phyloP scores from a whole-genome alignment of 1,140 invertebrate species.

The Ceratina calcarata region DNA sequence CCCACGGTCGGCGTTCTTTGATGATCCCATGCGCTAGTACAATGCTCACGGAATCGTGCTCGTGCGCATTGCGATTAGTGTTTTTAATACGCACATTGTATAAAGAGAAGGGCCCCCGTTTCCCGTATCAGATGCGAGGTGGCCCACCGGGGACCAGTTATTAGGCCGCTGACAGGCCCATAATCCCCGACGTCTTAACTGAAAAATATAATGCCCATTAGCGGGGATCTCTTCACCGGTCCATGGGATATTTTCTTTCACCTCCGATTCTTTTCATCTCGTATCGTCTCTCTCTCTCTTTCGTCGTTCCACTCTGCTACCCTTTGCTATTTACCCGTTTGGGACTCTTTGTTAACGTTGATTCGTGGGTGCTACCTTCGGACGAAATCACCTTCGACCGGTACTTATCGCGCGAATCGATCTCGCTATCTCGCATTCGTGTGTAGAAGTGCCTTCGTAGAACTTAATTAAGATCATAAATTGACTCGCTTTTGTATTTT shows the following conservation, averaged over 20 bases:
- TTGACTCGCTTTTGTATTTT: background rate
- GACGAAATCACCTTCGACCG: constrained; percentile 9
- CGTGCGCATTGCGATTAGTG: constrained; percentile 71
- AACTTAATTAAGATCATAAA: background rate
- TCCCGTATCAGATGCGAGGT: constrained; percentile 68
- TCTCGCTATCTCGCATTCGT: background rate
- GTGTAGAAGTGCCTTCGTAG: background rate
- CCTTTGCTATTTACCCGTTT: background rate
- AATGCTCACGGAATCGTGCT: constrained; percentile 53
- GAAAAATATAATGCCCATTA: constrained; percentile 75
- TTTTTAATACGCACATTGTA: constrained; percentile 74
- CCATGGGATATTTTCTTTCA: constrained; percentile 50
- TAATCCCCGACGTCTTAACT: constrained; percentile 65
- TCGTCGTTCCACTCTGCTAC: constrained; percentile 5
- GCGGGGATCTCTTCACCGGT: constrained; percentile 65
- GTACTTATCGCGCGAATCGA: background rate
- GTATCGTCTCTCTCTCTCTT: constrained; percentile 2
- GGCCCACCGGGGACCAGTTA: constrained; percentile 69
- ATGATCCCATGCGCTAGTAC: constrained; percentile 55
- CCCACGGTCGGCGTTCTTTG: constrained; percentile 57
- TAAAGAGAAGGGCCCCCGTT: constrained; percentile 62
- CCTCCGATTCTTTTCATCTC: constrained; percentile 8
- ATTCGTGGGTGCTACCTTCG: constrained; percentile 6
- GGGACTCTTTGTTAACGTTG: too few relatives aligned
- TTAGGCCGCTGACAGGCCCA: constrained; percentile 74